phyloP scores from a whole-genome alignment of 2,113 vertebrate species.

The Onychostoma macrolepis region DNA sequence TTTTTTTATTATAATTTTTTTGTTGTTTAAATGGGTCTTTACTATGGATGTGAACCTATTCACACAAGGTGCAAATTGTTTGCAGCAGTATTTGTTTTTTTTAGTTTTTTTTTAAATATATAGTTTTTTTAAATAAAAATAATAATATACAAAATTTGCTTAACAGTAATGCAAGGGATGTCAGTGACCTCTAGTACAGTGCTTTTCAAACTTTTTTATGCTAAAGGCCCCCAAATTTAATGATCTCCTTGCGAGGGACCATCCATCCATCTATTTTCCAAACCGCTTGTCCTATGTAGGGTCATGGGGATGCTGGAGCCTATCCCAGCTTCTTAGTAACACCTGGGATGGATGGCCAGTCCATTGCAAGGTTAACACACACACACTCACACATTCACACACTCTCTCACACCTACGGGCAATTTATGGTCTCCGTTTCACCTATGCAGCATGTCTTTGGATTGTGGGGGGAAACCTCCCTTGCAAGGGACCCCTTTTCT shows the following conservation, averaged over 20 bases:
- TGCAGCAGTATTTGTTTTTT: not conserved
- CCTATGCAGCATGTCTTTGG: conserved; percentile 19
- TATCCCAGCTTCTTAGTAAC: conserved; percentile 30
- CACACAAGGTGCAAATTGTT: not conserved
- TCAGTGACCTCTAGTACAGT: conserved; percentile 20
- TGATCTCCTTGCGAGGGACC: conserved; percentile 29
- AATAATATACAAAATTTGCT: not conserved
- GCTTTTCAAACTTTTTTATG: conserved; percentile 24
- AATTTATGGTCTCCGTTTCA: conserved; percentile 29
- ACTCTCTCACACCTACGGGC: conserved; percentile 1
- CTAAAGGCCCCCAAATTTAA: conserved; percentile 21
- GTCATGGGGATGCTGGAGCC: conserved; percentile 35
- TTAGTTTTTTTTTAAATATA: too few relatives aligned
- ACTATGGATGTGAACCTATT: not conserved
- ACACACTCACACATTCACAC: conserved; percentile 21
- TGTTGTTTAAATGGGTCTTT: not conserved
- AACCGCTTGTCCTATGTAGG: conserved; percentile 27
- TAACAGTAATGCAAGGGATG: not conserved
- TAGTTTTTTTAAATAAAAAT: too few relatives aligned
- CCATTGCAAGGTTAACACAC: conserved; percentile 28
- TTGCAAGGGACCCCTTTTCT: not conserved
- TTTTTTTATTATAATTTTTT: too few relatives aligned
- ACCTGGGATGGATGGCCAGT: conserved; percentile 22
- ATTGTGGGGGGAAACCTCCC: not conserved
- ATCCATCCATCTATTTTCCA: conserved; percentile 36